Percentiles rank a stretch among this genome's conserved stretches.
Conservation (phyloP, 2,888 invertebrate genomes). For the Eupithecia subumbrata region DNA sequence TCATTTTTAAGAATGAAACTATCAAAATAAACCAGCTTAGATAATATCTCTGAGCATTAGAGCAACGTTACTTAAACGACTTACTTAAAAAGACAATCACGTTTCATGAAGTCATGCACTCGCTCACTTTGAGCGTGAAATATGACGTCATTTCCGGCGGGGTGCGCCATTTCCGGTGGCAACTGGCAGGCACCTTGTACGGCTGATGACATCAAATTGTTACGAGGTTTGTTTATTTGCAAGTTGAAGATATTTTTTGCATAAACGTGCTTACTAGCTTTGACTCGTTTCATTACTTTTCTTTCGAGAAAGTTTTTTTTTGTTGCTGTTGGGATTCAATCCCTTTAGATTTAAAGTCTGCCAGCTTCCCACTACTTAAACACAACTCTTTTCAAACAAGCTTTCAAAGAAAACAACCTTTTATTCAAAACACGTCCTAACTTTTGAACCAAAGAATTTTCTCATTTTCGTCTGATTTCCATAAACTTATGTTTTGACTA, state of each 20-base stretch:
- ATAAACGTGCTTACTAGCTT: background rate
- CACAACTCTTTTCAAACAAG: background rate
- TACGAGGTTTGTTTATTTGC: constrained; percentile 39
- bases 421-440: constrained; percentile 8
- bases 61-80: constrained; percentile 27
- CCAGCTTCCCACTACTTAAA: background rate
- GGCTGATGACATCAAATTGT: constrained; percentile 43
- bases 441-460: constrained; percentile 9
- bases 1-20: background rate
- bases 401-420: constrained; percentile 3
- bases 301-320: background rate
- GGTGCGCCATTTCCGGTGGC: constrained; percentile 49
- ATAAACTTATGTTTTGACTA: constrained; percentile 7
- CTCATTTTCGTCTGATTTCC: constrained; percentile 10
- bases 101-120: constrained; percentile 48
- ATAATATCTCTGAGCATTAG: constrained; percentile 23
- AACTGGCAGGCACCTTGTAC: constrained; percentile 44
- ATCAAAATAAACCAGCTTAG: background rate
- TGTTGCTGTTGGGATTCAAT: background rate
- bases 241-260: constrained; percentile 7
- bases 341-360: background rate
- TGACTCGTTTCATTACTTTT: background rate
- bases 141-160: constrained; percentile 53
- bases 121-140: constrained; percentile 46
- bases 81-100: constrained; percentile 45